Conservation (phyloP, 2,888 invertebrate genomes). For the Epinotia brunnichana region DNA sequence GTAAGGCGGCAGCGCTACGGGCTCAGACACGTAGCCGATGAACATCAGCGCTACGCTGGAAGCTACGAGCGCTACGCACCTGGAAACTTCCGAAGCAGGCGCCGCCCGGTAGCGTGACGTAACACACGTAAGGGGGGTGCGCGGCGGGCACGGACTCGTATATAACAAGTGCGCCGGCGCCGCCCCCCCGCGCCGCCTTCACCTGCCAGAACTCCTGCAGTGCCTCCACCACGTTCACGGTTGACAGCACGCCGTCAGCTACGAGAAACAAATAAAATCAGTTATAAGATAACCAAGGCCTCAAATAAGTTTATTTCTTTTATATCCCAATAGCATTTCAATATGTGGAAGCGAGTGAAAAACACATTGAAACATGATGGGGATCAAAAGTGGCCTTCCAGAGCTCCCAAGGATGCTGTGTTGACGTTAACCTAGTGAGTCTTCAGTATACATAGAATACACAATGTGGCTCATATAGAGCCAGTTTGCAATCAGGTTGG, state of each 20-base stretch:
- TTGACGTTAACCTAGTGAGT: too few relatives aligned
- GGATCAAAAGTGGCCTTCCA: too few relatives aligned
- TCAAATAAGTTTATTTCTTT: too few relatives aligned
- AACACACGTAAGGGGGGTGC: conserved; percentile 96
- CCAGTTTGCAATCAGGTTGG: too few relatives aligned
- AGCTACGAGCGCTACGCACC: conserved; percentile 85
- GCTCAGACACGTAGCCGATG: conserved; percentile 98
- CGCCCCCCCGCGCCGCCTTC: conserved; percentile 92
- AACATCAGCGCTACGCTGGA: background rate
- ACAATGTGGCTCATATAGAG: too few relatives aligned
- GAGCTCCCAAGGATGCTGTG: too few relatives aligned
- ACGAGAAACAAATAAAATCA: conserved; percentile 27
- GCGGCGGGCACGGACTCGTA: conserved; percentile 97
- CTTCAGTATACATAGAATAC: too few relatives aligned
- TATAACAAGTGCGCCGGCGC: conserved; percentile 92
- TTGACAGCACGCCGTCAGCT: conserved; percentile 78
- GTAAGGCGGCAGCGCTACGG: conserved; percentile 94
- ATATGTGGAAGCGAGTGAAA: too few relatives aligned
- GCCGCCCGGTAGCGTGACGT: conserved; percentile 96
- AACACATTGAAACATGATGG: too few relatives aligned
- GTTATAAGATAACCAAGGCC: background rate
- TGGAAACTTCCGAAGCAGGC: conserved; percentile 98
- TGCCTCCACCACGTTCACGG: conserved; percentile 97
- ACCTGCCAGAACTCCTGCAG: conserved; percentile 99
- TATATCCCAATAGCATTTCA: too few relatives aligned